Conservation (phyloP, 2,113 vertebrate species). For the Antechinus flavipes region DNA sequence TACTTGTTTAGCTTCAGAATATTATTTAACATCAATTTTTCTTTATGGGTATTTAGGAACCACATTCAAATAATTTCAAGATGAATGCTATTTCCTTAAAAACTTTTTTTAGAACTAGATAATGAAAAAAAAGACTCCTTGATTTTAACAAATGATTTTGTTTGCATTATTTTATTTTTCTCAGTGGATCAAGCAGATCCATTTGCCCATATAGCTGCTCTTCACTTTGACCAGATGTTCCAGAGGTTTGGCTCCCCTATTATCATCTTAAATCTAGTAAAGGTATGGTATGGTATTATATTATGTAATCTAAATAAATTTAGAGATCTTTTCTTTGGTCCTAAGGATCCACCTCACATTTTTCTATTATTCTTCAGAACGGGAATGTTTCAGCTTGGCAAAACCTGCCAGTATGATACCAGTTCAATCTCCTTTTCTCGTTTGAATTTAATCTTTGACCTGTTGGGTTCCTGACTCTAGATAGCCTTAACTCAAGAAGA, state of each 20-base stretch:
- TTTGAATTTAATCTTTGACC: not conserved
- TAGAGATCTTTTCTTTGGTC: not conserved
- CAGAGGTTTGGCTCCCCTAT: conserved; percentile 98
- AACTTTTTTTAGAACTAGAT: not conserved
- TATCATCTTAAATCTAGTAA: conserved; percentile 98
- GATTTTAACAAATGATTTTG: not conserved
- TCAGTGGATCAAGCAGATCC: conserved; percentile 99
- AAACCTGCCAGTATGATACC: fast-evolving
- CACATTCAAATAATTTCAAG: not conserved
- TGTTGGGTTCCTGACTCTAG: not conserved
- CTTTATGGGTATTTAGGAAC: not conserved
- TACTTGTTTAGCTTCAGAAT: conserved; percentile 31
- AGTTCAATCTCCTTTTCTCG: not conserved
- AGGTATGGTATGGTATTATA: conserved; percentile 85
- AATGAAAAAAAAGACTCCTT: not conserved
- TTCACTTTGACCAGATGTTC: conserved; percentile 99
- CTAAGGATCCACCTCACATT: not conserved
- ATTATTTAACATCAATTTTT: not conserved
- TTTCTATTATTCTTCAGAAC: not conserved
- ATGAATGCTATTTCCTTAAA: conserved; percentile 19
- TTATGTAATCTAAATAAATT: not conserved
- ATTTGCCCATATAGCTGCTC: conserved; percentile 93
- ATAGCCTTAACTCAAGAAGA: not conserved
- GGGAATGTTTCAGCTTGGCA: not conserved
- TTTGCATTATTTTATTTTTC: conserved; percentile 45